Percentiles rank a stretch among this genome's conserved stretches.
phyloP scores from a whole-genome alignment of 1,140 invertebrate species.

The Magallana ariakensis region DNA sequence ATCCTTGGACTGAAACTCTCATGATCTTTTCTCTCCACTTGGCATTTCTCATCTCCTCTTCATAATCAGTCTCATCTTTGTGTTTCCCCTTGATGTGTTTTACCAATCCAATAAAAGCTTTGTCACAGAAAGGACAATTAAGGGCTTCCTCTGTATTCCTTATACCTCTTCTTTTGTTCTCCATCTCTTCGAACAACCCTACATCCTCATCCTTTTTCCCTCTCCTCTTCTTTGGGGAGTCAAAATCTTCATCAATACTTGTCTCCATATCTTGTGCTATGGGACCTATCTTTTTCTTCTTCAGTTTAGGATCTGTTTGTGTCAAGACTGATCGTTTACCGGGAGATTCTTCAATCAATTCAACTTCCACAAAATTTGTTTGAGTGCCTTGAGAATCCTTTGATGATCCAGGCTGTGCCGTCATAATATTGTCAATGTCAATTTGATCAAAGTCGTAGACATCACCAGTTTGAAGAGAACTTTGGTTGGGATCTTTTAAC shows the following conservation, averaged over 20 bases:
- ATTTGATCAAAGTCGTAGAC: slow-evolving; percentile 65
- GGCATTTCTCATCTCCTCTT: slow-evolving; percentile 77
- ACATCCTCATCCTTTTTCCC: slow-evolving; percentile 71
- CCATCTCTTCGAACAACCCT: slow-evolving; percentile 74
- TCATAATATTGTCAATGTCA: slow-evolving; percentile 58
- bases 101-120: slow-evolving; percentile 76
- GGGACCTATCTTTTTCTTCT: slow-evolving; percentile 77
- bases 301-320: slow-evolving; percentile 75
- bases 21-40: slow-evolving; percentile 78
- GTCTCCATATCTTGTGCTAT: slow-evolving; percentile 69
- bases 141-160: slow-evolving; percentile 76
- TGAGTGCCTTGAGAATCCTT: slow-evolving; percentile 32
- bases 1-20: slow-evolving; percentile 75
- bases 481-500: slow-evolving; percentile 18
- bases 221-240: slow-evolving; percentile 59
- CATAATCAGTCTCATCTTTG: slow-evolving; percentile 75
- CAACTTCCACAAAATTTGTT: slow-evolving; percentile 74
- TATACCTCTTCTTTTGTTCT: slow-evolving; percentile 72
- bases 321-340: slow-evolving; percentile 75
- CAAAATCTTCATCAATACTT: slow-evolving; percentile 65
- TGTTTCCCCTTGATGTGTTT: slow-evolving; percentile 78
- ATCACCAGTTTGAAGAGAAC: slow-evolving; percentile 47
- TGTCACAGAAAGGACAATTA: slow-evolving; percentile 78
- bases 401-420: slow-evolving; percentile 44
- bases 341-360: slow-evolving; percentile 70